Percentiles rank a stretch among this genome's conserved stretches.
Conservation (phyloP, 2,113 vertebrate species). For the Actenoides lindsayi region DNA sequence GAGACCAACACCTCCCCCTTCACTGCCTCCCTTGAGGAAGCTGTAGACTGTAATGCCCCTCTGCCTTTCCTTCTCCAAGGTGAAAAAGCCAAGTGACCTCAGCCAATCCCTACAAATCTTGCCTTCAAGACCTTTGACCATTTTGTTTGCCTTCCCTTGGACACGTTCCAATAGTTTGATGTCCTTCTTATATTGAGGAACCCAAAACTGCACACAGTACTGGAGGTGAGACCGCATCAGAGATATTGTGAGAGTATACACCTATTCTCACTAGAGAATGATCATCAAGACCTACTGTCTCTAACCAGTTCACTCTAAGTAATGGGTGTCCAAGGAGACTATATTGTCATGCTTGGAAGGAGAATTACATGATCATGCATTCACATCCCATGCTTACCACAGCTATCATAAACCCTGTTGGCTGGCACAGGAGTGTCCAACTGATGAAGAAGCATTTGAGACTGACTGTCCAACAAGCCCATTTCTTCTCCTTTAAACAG, state of each 20-base stretch:
- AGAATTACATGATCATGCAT: background rate
- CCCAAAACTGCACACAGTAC: background rate
- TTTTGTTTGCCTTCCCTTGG: background rate
- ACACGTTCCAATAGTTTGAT: background rate
- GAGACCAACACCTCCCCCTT: background rate
- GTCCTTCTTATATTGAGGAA: background rate
- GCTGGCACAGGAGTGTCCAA: background rate
- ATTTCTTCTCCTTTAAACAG: background rate
- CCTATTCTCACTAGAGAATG: background rate
- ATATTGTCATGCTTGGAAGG: background rate
- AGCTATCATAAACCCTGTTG: background rate
- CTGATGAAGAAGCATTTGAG: background rate
- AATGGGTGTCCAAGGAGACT: background rate
- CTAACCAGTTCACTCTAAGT: background rate
- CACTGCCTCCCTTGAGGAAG: background rate
- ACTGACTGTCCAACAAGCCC: background rate
- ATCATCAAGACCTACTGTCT: background rate
- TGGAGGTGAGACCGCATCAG: background rate
- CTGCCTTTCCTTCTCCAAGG: too few relatives aligned
- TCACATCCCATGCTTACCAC: background rate
- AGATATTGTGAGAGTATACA: background rate
- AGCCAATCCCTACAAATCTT: background rate
- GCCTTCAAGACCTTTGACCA: background rate
- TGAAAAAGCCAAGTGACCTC: background rate
- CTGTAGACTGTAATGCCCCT: background rate